Evolutionary conservation across 2,113 vertebrate species (phyloP).

Genomic region (Fregetta grallaria): DNA sequence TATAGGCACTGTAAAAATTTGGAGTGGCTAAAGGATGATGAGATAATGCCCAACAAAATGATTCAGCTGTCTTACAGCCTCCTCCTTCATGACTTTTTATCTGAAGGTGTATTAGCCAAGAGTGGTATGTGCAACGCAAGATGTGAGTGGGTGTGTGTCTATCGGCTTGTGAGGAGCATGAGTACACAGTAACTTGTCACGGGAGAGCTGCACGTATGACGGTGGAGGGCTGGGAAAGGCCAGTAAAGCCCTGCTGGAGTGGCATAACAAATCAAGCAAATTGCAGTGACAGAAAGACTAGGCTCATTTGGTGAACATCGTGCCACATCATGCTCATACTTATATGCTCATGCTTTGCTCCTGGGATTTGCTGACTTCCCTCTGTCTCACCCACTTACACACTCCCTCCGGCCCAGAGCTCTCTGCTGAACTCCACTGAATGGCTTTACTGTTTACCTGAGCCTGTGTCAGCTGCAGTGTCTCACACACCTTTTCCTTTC

Average conservation of each 20-base stretch:
- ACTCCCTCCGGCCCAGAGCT: not conserved
- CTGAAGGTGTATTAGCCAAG: not conserved
- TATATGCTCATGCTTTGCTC: not conserved
- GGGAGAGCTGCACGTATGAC: rapidly evolving
- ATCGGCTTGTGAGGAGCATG: rapidly evolving
- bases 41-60: not conserved
- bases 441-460: not conserved
- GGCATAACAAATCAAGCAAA: not conserved
- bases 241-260: not conserved
- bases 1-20: not conserved
- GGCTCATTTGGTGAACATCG: not conserved
- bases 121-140: not conserved
- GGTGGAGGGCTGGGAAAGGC: not conserved
- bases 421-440: not conserved
- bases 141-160: not conserved
- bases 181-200: not conserved
- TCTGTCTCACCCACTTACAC: not conserved
- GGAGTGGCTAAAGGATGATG: not conserved
- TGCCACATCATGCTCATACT: not conserved
- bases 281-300: not conserved
- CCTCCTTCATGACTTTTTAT: not conserved
- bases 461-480: not conserved
- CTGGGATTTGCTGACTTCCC: not conserved
- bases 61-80: not conserved
- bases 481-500: not conserved